phyloP scores from a whole-genome alignment of 2,797 vertebrate species.

The Pogonophryne albipinna region DNA sequence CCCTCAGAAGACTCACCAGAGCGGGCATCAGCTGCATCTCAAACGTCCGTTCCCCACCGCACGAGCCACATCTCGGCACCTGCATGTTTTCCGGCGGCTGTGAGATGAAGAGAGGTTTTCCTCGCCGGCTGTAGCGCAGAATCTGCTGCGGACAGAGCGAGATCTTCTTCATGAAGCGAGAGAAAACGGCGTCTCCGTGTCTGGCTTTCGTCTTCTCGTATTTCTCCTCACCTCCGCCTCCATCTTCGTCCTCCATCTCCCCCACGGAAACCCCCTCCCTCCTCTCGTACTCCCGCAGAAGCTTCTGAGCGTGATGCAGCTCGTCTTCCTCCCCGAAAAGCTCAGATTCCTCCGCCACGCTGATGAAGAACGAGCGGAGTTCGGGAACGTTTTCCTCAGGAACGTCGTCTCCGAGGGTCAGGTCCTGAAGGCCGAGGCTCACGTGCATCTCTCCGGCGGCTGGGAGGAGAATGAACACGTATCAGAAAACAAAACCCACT shows the following conservation, averaged over 20 bases:
- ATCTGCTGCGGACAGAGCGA: constrained; percentile 91
- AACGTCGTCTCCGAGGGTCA: constrained; percentile 70
- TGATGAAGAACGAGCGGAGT: constrained; percentile 89
- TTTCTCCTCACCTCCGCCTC: constrained; percentile 80
- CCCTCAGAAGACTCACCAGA: constrained; percentile 88
- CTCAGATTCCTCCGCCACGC: constrained; percentile 90
- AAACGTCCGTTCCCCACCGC: constrained; percentile 86
- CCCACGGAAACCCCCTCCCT: constrained; percentile 79
- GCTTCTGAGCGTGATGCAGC: constrained; percentile 83
- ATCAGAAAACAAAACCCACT: no score
- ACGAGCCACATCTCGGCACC: constrained; percentile 82
- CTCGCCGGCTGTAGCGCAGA: constrained; percentile 90
- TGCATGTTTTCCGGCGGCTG: constrained; percentile 65
- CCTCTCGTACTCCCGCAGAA: constrained; percentile 90
- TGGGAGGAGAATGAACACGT: background rate
- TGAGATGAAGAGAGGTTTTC: constrained; percentile 87
- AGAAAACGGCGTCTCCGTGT: constrained; percentile 87
- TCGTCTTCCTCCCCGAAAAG: constrained; percentile 64
- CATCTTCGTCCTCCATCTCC: constrained; percentile 70
- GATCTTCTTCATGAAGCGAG: constrained; percentile 93
- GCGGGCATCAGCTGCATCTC: constrained; percentile 97
- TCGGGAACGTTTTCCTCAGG: constrained; percentile 10
- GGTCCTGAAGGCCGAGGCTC: constrained; percentile 78
- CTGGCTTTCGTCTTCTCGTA: constrained; percentile 90
- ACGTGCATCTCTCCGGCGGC: constrained; percentile 64